Percentiles rank a stretch among this genome's conserved stretches.
Conservation (phyloP, 30 jellyfish, hydroid and myxozoan genomes). For the Euphysa ruthae region DNA sequence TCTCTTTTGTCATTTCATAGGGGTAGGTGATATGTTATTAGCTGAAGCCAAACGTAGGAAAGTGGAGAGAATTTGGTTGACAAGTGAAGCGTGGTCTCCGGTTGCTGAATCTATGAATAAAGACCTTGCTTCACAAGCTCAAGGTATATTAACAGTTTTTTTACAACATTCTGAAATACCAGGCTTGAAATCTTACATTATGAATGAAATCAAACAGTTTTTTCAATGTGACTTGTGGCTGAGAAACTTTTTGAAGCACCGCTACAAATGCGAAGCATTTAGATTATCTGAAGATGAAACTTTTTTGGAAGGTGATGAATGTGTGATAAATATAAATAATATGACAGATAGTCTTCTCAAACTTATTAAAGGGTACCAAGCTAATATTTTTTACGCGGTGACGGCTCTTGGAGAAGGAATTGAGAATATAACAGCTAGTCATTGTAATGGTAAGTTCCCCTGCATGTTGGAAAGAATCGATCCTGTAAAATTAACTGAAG, state of each 20-base stretch:
- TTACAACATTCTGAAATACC: conserved; percentile 34
- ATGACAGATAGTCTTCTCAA: conserved; percentile 28
- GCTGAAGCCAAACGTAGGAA: conserved; percentile 51
- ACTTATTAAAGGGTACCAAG: conserved; percentile 10
- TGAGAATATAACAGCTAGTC: conserved; percentile 20
- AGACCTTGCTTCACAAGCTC: conserved; percentile 15
- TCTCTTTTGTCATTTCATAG: conserved; percentile 50
- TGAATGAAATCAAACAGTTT: conserved; percentile 16
- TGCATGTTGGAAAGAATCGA: neutral
- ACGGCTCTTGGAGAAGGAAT: conserved; percentile 44
- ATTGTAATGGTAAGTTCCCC: neutral
- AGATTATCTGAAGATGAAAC: neutral
- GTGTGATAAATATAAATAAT: conserved; percentile 16
- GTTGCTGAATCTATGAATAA: conserved; percentile 38
- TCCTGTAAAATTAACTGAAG: neutral
- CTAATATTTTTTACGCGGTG: conserved; percentile 52
- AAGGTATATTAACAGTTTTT: conserved; percentile 63
- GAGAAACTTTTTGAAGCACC: conserved; percentile 23
- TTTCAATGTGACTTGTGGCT: conserved; percentile 72
- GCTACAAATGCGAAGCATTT: conserved; percentile 22
- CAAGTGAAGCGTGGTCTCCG: conserved; percentile 90
- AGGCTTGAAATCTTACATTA: conserved; percentile 30
- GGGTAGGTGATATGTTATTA: conserved; percentile 56
- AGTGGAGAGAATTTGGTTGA: conserved; percentile 62
- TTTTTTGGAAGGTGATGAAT: neutral